Evolutionary conservation across 2,888 invertebrate species (phyloP).

Genomic region (Lasioglossum morio): DNA sequence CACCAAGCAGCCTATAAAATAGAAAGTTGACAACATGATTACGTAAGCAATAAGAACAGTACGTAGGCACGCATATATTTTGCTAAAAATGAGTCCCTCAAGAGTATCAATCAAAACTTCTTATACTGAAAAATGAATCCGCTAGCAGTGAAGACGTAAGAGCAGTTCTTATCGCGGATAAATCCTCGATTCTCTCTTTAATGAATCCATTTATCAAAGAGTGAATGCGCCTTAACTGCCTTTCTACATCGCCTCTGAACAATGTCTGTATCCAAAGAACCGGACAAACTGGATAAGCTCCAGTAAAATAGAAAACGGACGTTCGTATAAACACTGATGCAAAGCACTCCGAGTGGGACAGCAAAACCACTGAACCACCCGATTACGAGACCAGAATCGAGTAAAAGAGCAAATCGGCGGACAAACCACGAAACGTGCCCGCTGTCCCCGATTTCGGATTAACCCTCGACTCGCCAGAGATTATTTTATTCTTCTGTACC

Average conservation of each 20-base stretch:
- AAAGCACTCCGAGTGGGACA: neutral
- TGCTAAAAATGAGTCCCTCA: neutral
- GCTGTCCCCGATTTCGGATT: neutral
- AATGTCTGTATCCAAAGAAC: conserved; percentile 3
- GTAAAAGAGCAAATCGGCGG: neutral
- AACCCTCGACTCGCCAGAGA: neutral
- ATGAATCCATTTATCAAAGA: conserved; percentile 15
- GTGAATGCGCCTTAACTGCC: neutral
- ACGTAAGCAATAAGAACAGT: neutral
- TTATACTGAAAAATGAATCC: neutral
- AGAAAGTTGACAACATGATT: neutral
- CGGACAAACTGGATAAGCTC: conserved; percentile 13
- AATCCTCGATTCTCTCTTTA: neutral
- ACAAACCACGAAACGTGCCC: neutral
- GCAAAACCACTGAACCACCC: neutral
- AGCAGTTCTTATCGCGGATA: conserved; percentile 1
- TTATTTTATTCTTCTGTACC: neutral
- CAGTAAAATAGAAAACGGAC: conserved; percentile 11
- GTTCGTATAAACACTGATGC: conserved; percentile 4
- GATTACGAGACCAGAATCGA: conserved; percentile 5
- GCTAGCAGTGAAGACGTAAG: neutral
- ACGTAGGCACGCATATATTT: neutral
- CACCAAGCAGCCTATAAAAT: neutral
- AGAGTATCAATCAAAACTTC: neutral
- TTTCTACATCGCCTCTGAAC: neutral